Evolutionary conservation across 2,888 invertebrate genomes (phyloP).

Genomic region (Andrena hattorfiana): DNA sequence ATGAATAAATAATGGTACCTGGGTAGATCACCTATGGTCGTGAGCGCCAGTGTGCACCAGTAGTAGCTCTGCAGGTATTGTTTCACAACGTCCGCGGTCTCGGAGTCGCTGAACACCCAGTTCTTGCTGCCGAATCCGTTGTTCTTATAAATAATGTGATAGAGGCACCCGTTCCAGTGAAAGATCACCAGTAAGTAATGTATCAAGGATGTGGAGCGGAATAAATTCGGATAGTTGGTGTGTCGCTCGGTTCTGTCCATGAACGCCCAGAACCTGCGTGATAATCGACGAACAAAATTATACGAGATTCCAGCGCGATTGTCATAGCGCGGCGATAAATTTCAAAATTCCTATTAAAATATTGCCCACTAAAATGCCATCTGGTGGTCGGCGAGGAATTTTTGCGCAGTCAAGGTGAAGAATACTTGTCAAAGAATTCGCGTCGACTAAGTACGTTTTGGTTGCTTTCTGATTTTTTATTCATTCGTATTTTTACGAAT

Average conservation of each 20-base stretch:
- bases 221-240: conserved; percentile 99
- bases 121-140: conserved; percentile 97
- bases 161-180: conserved; percentile 99
- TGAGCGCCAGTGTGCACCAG: conserved; percentile 98
- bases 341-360: conserved; percentile 35
- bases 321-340: conserved; percentile 38
- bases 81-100: conserved; percentile 95
- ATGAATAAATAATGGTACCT: conserved; percentile 72
- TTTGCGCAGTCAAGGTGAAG: neutral
- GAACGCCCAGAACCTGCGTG: conserved; percentile 94
- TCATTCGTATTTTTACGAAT: neutral
- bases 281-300: conserved; percentile 40
- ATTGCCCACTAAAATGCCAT: conserved; percentile 14
- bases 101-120: conserved; percentile 95
- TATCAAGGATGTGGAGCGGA: conserved; percentile 95
- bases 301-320: conserved; percentile 41
- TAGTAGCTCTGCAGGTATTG: conserved; percentile 99
- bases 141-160: conserved; percentile 98
- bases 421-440: conserved; percentile 5
- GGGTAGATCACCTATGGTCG: conserved; percentile 92
- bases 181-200: conserved; percentile 99
- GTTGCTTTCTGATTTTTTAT: neutral
- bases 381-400: neutral
- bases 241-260: conserved; percentile 99
- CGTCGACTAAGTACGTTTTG: neutral